Evolutionary conservation across 1,140 invertebrate species (phyloP), one percentile per base, ranked within the genome.

Genomic region (Sitophilus oryzae): DNA sequence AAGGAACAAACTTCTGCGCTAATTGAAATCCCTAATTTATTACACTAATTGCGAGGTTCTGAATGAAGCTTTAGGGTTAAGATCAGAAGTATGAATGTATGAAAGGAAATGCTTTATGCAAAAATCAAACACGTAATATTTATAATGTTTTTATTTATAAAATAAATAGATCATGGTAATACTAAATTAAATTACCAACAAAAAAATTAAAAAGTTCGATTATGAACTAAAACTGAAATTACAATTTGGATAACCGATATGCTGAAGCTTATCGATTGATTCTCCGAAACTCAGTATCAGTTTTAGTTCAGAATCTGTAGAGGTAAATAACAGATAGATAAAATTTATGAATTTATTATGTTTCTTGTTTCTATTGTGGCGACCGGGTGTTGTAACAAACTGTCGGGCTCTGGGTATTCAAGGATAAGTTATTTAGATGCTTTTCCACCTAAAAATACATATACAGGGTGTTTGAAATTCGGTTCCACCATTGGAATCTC

Each of bases 401-500:
- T 46, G 30, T 19, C 25, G 16, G 40, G 25, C 52, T 57, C 47
- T 62, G 60, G 14, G 49, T 50, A 60, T 59, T 67, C 59, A 71
- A 66, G 53, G 74, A 73, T 51, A 71, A 68, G 61, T 81, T 79
- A 68, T 79, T 78, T 62, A 79, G 73, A 57, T 80, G 77, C 71
- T 81, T 81, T 61, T 81, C 79, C 30, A 82, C 79, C 79, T 81
- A 41, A 21, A 58, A 52, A 25, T 6, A 30, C 11, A 11, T 30
- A 30, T 30, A 11, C 5, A n/a, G n/a, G n/a, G n/a, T n/a, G n/a
- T n/a, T n/a, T n/a, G n/a, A n/a, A n/a, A n/a, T n/a, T n/a, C n/a
- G n/a, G n/a, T n/a, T n/a, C n/a, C n/a, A n/a, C n/a, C n/a, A n/a
- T n/a, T n/a, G n/a, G n/a, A n/a, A n/a, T n/a, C n/a, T n/a, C n/a